phyloP scores from a whole-genome alignment of 2,113 vertebrate genomes.

The Heloderma charlesbogerti region DNA sequence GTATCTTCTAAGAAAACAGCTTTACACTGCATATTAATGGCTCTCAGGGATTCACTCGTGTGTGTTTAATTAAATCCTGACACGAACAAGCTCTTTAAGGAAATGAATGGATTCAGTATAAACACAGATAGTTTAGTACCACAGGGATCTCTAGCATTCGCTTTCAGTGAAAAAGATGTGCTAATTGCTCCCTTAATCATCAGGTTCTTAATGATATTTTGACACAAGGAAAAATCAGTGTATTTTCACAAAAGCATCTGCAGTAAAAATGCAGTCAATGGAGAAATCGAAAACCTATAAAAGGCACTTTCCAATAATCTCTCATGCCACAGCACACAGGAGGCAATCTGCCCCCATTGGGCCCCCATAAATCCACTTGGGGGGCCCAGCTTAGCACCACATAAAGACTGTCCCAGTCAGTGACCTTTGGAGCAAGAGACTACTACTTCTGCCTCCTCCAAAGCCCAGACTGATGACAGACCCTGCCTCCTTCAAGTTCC shows the following conservation, averaged over 20 bases:
- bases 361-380: neutral
- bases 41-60: slow-evolving; percentile 54
- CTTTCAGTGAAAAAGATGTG: slow-evolving; percentile 42
- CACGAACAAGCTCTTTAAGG: slow-evolving; percentile 52
- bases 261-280: slow-evolving; percentile 47
- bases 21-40: slow-evolving; percentile 33
- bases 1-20: slow-evolving; percentile 32
- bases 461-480: neutral
- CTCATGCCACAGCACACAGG: neutral
- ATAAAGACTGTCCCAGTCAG: neutral
- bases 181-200: slow-evolving; percentile 64
- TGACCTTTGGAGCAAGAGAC: neutral
- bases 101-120: slow-evolving; percentile 62
- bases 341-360: too few species aligned
- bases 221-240: slow-evolving; percentile 46
- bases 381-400: neutral
- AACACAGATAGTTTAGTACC: slow-evolving; percentile 53
- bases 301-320: neutral
- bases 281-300: slow-evolving; percentile 38
- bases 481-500: neutral
- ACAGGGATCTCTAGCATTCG: slow-evolving; percentile 48
- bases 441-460: neutral
- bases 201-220: slow-evolving; percentile 50
- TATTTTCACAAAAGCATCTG: slow-evolving; percentile 34
- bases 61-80: slow-evolving; percentile 63